These are phyloP conservation scores for Microtus richardsoni DNA, from an alignment of 2,113 vertebrate species.

Conservation along the genomic window DNA sequence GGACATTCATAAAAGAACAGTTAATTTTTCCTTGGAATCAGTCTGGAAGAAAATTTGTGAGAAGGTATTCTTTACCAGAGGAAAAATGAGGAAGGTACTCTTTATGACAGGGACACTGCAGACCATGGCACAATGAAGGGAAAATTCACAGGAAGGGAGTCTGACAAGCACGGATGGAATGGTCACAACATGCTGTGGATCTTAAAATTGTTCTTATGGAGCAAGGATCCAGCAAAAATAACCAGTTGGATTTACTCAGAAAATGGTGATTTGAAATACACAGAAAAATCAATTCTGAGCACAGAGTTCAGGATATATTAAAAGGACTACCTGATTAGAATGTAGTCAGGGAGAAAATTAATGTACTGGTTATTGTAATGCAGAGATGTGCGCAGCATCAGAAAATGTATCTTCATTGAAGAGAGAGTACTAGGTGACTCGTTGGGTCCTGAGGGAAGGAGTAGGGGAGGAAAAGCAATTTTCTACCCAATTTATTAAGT, in stretches of 20 bases:
- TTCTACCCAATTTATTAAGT: constrained; percentile 24
- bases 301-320: neutral
- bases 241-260: neutral
- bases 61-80: neutral
- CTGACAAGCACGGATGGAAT: neutral
- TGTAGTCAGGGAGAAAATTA: constrained; percentile 27
- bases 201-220: neutral
- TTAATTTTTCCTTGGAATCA: neutral
- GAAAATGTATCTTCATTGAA: constrained; percentile 19
- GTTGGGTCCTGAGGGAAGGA: neutral
- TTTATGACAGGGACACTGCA: neutral
- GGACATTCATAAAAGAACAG: neutral
- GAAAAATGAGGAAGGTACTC: neutral
- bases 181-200: neutral
- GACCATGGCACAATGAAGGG: neutral
- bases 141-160: neutral
- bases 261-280: neutral
- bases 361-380: constrained; percentile 19
- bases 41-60: neutral
- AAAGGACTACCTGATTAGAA: neutral
- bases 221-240: neutral
- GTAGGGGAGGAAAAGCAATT: constrained; percentile 37
- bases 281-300: constrained; percentile 33
- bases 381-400: neutral
- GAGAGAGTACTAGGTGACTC: neutral